Evolutionary conservation across 2,888 invertebrate genomes (phyloP).

Genomic region (Phlogophora meticulosa): DNA sequence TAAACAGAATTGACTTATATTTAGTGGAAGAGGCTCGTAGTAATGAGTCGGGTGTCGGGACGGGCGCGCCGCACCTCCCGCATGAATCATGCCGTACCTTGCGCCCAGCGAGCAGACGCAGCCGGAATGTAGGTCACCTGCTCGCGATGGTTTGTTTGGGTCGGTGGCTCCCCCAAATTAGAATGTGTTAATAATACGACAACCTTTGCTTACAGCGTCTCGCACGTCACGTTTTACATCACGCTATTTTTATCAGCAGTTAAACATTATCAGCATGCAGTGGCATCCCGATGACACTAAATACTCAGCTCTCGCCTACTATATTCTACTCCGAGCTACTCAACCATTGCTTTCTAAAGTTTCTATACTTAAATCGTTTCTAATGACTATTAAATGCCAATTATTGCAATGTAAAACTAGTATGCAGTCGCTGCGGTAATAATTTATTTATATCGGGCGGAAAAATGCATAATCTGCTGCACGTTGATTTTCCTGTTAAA

Average conservation of each 20-base stretch:
- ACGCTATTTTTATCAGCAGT: slow-evolving; percentile 78
- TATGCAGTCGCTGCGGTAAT: slow-evolving; percentile 18
- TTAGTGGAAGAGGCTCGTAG: slow-evolving; percentile 19
- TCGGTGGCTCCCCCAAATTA: slow-evolving; percentile 85
- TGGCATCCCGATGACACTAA: slow-evolving; percentile 72
- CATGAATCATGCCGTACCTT: slow-evolving; percentile 85
- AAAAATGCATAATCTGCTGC: slow-evolving; percentile 40
- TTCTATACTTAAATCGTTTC: slow-evolving; percentile 26
- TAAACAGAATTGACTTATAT: slow-evolving; percentile 1
- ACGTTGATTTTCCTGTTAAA: slow-evolving; percentile 54
- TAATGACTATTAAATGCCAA: slow-evolving; percentile 17
- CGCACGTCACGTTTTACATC: slow-evolving; percentile 73
- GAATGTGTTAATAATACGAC: slow-evolving; percentile 88
- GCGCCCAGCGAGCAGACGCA: slow-evolving; percentile 82
- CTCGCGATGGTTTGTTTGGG: slow-evolving; percentile 90
- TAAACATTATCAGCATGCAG: slow-evolving; percentile 68
- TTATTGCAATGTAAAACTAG: slow-evolving; percentile 22
- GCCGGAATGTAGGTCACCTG: slow-evolving; percentile 87
- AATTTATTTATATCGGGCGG: slow-evolving; percentile 39
- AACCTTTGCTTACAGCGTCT: slow-evolving; percentile 84
- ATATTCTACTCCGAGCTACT: slow-evolving; percentile 26
- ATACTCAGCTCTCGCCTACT: slow-evolving; percentile 64
- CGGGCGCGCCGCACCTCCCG: slow-evolving; percentile 61
- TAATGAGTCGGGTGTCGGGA: slow-evolving; percentile 47
- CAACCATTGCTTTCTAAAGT: slow-evolving; percentile 24